These are phyloP conservation scores for Melieria crassipennis DNA, from an alignment of 2,888 invertebrate species.

Conservation along the genomic window DNA sequence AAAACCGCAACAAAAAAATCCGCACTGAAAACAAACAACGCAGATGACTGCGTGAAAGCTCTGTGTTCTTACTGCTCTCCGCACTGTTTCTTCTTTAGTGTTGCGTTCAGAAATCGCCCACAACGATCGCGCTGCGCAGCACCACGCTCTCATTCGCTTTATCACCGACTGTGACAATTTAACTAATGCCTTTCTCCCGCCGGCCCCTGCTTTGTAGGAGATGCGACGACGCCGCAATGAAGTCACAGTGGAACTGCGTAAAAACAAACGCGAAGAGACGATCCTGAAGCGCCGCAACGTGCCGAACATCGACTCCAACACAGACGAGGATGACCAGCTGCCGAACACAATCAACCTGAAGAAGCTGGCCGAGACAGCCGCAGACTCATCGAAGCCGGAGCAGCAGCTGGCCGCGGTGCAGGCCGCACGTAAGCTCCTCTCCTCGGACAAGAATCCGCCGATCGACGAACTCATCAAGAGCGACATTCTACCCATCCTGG, in stretches of 20 bases:
- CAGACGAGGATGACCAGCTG: constrained; percentile 81
- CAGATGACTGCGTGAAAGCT: too few species aligned
- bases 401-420: constrained; percentile 92
- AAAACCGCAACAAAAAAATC: too few species aligned
- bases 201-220: constrained; percentile 71
- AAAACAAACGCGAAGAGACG: constrained; percentile 98
- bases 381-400: constrained; percentile 79
- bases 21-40: too few species aligned
- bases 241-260: constrained; percentile 95
- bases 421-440: constrained; percentile 92
- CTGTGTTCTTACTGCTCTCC: too few species aligned
- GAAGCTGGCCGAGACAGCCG: constrained; percentile 87
- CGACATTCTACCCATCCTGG: constrained; percentile 94
- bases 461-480: constrained; percentile 94
- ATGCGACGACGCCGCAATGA: constrained; percentile 97
- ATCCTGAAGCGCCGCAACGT: constrained; percentile 96
- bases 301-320: constrained; percentile 82
- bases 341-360: constrained; percentile 77
- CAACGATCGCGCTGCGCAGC: too few species aligned
- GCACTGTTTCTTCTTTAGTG: too few species aligned
- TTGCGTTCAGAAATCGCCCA: too few species aligned
- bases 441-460: constrained; percentile 98
- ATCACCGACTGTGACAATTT: too few species aligned
- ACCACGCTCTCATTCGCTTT: too few species aligned
- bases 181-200: neutral